phyloP scores from a whole-genome alignment of 92 coral and sea anemone species.

The Heliopora coerulea region DNA sequence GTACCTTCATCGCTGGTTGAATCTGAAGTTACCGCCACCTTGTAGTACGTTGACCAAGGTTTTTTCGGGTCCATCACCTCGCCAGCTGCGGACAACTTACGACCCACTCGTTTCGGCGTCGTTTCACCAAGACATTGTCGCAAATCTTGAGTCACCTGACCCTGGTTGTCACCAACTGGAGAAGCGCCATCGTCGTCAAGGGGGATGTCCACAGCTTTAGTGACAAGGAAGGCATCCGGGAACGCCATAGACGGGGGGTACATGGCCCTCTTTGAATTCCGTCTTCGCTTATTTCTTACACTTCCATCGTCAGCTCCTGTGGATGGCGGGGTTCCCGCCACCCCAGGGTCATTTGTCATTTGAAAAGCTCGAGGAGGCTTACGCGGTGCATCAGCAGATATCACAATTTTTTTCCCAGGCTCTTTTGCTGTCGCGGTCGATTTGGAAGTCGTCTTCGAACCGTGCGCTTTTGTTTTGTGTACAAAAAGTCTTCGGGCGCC shows the following conservation, averaged over 20 bases:
- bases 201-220: slow-evolving; percentile 77
- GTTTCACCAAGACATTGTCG: slow-evolving; percentile 35
- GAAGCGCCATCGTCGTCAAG: slow-evolving; percentile 53
- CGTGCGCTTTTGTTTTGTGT: not conserved
- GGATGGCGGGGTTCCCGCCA: not conserved
- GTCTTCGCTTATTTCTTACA: slow-evolving; percentile 45
- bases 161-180: slow-evolving; percentile 24
- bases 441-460: not conserved
- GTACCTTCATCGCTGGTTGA: slow-evolving; percentile 5
- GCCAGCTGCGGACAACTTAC: slow-evolving; percentile 6
- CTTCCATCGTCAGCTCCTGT: not conserved
- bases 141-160: slow-evolving; percentile 13
- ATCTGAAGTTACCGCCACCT: slow-evolving; percentile 15
- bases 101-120: slow-evolving; percentile 26
- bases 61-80: slow-evolving; percentile 10
- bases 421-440: not conserved
- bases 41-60: slow-evolving; percentile 37
- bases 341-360: not conserved
- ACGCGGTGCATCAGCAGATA: slow-evolving; percentile 23
- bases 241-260: slow-evolving; percentile 89
- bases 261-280: slow-evolving; percentile 78
- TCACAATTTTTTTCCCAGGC: not conserved
- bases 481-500: slow-evolving; percentile 23
- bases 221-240: slow-evolving; percentile 51
- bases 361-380: slow-evolving; percentile 40